A percentile compares a stretch with the other conserved stretches of the same genome.
Conservation (phyloP, 2,797 vertebrate species). For the Bucorvus abyssinicus region DNA sequence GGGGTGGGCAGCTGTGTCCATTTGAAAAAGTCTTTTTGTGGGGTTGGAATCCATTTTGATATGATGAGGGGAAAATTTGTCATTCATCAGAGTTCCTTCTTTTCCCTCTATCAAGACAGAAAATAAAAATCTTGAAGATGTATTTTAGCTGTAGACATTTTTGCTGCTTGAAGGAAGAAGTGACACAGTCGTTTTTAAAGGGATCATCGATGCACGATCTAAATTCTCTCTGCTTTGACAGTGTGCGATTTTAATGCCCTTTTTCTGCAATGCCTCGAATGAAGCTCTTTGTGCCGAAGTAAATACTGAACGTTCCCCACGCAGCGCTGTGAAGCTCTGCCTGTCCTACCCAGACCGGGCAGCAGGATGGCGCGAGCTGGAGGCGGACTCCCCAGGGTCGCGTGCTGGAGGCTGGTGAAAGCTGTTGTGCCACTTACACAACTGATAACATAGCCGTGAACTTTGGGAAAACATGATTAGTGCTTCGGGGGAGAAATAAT, state of each 20-base stretch:
- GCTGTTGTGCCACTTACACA: neutral
- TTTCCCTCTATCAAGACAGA: neutral
- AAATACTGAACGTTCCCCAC: accelerated
- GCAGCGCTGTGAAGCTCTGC: neutral
- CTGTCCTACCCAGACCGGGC: neutral
- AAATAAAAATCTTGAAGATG: neutral
- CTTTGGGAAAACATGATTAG: neutral
- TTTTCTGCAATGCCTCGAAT: neutral
- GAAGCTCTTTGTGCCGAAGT: neutral
- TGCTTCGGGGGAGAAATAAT: neutral
- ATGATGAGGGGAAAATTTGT: no score
- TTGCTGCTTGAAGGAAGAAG: neutral
- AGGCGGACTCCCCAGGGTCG: no score
- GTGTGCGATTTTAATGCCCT: neutral
- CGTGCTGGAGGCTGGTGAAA: accelerated
- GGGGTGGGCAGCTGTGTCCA: no score
- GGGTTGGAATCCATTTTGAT: accelerated
- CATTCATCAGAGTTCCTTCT: neutral
- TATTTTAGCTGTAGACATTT: neutral
- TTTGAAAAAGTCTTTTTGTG: no score
- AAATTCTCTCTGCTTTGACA: neutral
- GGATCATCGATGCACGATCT: accelerated
- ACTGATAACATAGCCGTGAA: neutral
- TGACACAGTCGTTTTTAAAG: neutral
- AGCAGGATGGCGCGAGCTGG: accelerated